Conservation (phyloP, 2,797 vertebrate species). For the Enteromius afrohamiltoni region DNA sequence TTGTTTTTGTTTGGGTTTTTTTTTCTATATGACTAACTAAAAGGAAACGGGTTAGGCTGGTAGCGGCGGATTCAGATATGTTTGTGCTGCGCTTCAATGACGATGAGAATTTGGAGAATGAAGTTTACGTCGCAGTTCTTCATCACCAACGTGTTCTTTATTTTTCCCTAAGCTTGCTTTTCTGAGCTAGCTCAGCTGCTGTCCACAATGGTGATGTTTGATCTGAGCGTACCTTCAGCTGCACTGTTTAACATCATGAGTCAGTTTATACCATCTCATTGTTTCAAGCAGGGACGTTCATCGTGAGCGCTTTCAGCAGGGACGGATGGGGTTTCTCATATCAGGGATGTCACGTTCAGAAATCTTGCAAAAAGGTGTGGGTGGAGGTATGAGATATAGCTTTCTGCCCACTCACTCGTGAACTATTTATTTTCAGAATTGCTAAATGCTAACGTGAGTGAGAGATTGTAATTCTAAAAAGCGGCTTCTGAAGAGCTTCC, state of each 20-base stretch:
- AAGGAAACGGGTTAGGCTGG: slow-evolving; percentile 33
- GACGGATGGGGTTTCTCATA: slow-evolving; percentile 26
- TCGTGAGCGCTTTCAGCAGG: background rate
- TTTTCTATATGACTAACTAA: slow-evolving; percentile 19
- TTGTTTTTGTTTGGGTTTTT: background rate
- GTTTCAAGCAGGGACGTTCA: background rate
- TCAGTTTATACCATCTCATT: background rate
- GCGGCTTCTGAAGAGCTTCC: slow-evolving; percentile 54
- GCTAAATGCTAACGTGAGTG: slow-evolving; percentile 11
- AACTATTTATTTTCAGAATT: slow-evolving; percentile 64
- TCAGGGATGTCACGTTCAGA: slow-evolving; percentile 59
- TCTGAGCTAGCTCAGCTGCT: slow-evolving; percentile 42
- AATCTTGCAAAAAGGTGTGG: slow-evolving; percentile 30
- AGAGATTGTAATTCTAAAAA: slow-evolving; percentile 38
- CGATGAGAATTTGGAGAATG: background rate
- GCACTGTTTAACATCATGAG: background rate
- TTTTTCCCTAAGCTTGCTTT: slow-evolving; percentile 25
- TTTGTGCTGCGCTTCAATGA: background rate
- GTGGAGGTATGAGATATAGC: slow-evolving; percentile 25
- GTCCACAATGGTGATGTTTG: slow-evolving; percentile 3
- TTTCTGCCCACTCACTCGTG: slow-evolving; percentile 51
- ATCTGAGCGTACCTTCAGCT: background rate
- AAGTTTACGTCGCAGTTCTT: background rate
- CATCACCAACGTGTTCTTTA: slow-evolving; percentile 14
- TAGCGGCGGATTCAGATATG: slow-evolving; percentile 14